Conservation (phyloP, 2,113 vertebrate species). For the Pterocles burchelli region DNA sequence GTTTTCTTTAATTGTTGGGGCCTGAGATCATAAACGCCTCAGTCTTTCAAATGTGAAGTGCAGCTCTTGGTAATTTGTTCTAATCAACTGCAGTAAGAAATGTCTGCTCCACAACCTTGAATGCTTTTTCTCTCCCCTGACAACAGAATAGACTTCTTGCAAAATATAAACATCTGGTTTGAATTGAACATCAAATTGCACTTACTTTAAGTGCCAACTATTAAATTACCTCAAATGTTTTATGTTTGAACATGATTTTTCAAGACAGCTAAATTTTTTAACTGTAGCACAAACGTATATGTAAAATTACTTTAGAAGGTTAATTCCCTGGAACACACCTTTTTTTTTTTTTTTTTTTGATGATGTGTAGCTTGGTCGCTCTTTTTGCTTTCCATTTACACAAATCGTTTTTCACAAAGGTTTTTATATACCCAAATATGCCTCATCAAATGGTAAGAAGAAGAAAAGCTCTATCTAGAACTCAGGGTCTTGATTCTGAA, state of each 20-base stretch:
- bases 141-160: slow-evolving; percentile 46
- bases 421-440: background rate
- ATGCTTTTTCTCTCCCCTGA: slow-evolving; percentile 50
- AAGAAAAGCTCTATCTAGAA: background rate
- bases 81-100: slow-evolving; percentile 57
- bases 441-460: background rate
- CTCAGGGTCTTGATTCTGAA: background rate
- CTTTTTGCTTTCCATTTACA: background rate
- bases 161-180: slow-evolving; percentile 55
- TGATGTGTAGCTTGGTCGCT: background rate
- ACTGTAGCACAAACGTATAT: background rate
- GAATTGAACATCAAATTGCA: slow-evolving; percentile 47
- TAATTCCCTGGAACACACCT: background rate
- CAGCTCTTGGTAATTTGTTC: slow-evolving; percentile 55
- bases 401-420: background rate
- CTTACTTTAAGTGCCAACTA: slow-evolving; percentile 61
- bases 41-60: slow-evolving; percentile 39
- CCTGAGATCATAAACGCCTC: slow-evolving; percentile 38
- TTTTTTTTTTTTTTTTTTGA: background rate
- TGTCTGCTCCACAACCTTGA: slow-evolving; percentile 29
- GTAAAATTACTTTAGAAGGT: slow-evolving; percentile 23
- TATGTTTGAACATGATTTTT: slow-evolving; percentile 52
- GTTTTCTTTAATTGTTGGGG: slow-evolving; percentile 11
- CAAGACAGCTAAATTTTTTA: slow-evolving; percentile 18
- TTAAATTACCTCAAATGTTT: slow-evolving; percentile 69